Conservation (phyloP, 2,113 vertebrate genomes). For the Microtus oregoni region DNA sequence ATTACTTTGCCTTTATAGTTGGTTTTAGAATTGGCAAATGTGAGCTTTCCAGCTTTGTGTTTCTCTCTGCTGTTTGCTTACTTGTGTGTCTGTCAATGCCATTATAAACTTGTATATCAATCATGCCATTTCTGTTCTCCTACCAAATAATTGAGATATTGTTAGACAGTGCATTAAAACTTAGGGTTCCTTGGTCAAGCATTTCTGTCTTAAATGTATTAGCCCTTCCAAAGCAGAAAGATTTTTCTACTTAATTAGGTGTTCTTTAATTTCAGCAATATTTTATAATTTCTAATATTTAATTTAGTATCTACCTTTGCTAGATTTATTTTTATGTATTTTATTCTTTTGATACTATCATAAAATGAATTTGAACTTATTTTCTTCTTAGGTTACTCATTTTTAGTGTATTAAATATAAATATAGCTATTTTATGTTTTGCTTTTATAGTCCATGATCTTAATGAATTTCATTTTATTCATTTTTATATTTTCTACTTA, state of each 20-base stretch:
- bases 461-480: neutral
- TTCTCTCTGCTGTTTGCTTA: neutral
- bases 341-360: neutral
- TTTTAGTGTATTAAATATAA: neutral
- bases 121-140: neutral
- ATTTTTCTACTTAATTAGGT: neutral
- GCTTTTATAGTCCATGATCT: neutral
- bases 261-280: constrained; percentile 18
- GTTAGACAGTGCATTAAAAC: neutral
- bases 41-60: neutral
- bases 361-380: neutral
- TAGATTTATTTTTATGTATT: constrained; percentile 8
- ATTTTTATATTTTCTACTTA: neutral
- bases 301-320: neutral
- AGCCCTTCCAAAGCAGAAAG: neutral
- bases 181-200: neutral
- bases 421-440: constrained; percentile 6
- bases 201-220: neutral
- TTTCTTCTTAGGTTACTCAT: neutral
- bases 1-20: neutral
- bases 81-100: neutral
- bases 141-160: neutral
- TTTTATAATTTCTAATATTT: constrained; percentile 17
- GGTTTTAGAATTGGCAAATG: neutral
- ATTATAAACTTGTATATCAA: constrained; percentile 8